Percentiles rank a stretch among this genome's conserved stretches.
Conservation (phyloP, 2,888 invertebrate genomes). For the Melipona bicolor region DNA sequence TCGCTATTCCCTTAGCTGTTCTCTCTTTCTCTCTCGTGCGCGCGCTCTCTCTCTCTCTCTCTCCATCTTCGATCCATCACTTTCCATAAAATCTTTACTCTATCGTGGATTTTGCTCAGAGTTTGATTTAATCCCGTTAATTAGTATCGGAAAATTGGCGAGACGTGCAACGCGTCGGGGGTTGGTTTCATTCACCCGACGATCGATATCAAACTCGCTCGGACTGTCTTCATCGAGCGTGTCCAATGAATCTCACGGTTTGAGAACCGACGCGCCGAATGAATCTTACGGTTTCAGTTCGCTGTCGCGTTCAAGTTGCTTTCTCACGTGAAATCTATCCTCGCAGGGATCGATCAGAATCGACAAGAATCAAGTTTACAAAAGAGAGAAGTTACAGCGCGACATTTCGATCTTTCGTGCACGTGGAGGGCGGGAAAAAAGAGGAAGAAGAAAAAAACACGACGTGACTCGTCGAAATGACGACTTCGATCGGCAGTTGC, state of each 20-base stretch:
- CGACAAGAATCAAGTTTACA: background rate
- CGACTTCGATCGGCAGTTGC: conserved; percentile 4
- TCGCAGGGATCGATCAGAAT: background rate
- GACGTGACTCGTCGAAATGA: background rate
- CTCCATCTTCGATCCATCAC: conserved; percentile 23
- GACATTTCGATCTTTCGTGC: background rate
- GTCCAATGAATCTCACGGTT: background rate
- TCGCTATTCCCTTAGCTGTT: background rate
- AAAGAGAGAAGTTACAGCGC: background rate
- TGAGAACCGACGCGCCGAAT: background rate
- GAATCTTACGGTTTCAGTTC: background rate
- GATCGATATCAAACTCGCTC: conserved; percentile 9
- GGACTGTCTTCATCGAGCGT: background rate
- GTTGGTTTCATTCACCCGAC: background rate
- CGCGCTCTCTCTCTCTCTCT: background rate
- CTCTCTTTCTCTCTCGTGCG: background rate
- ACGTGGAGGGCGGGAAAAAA: background rate
- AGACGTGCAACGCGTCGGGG: background rate
- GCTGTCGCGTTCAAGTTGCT: background rate
- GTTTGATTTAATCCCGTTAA: background rate
- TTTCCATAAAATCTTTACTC: conserved; percentile 20
- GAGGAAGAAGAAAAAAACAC: background rate
- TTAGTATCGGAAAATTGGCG: background rate
- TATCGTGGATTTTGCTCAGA: background rate
- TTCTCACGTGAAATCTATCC: background rate